These are phyloP conservation scores for Lissonota sp. DNA, from an alignment of 2,888 invertebrate species.

Conservation along the genomic window DNA sequence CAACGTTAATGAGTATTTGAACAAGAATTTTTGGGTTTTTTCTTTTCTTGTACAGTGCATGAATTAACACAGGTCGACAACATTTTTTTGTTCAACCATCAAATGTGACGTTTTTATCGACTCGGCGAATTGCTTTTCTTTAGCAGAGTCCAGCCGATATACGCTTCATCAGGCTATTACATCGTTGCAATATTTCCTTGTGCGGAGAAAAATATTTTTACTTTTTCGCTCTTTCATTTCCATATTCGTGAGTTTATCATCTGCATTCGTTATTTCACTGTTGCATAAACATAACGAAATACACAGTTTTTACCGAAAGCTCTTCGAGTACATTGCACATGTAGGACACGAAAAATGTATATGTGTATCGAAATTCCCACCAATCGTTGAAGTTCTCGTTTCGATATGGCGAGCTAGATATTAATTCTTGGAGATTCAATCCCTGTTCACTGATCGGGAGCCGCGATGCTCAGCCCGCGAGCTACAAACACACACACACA, in stretches of 20 bases:
- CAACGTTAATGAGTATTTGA: constrained; percentile 65
- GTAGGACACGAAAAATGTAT: neutral
- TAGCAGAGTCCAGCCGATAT: too few species aligned
- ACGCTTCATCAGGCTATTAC: too few species aligned
- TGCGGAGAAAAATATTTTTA: neutral
- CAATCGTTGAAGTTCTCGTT: neutral
- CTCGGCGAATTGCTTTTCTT: too few species aligned
- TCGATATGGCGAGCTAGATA: constrained; percentile 5
- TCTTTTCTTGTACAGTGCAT: neutral
- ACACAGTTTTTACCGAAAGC: constrained; percentile 12
- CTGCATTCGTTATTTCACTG: constrained; percentile 23
- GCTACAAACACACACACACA: neutral
- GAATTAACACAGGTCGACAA: too few species aligned
- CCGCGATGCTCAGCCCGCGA: constrained; percentile 25
- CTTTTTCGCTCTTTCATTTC: constrained; percentile 1
- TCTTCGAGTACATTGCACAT: neutral
- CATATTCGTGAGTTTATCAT: constrained; percentile 34
- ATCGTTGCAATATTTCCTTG: too few species aligned
- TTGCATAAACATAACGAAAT: constrained; percentile 8
- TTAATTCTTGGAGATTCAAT: constrained; percentile 48
- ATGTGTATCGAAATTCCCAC: neutral
- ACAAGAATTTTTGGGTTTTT: constrained; percentile 23
- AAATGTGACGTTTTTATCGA: too few species aligned
- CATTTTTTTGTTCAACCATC: too few species aligned
- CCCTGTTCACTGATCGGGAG: constrained; percentile 2